Evolutionary conservation across 2,888 invertebrate species (phyloP).

Genomic region (Balanococcus diminutus): DNA sequence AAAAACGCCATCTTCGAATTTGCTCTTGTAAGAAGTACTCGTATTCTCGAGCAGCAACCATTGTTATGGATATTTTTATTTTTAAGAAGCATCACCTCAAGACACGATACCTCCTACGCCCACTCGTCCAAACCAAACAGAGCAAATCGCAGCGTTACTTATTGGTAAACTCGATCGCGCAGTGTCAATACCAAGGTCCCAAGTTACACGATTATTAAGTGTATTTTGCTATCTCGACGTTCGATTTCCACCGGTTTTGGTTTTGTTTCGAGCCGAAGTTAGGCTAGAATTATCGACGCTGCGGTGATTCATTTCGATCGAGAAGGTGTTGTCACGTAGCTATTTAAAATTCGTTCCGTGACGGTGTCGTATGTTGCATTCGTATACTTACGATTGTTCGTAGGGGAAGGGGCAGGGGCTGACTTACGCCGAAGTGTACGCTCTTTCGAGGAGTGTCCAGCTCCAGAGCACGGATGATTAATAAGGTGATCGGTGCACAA

Average conservation of each 20-base stretch:
- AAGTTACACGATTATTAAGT: neutral
- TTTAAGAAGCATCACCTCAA: constrained; percentile 22
- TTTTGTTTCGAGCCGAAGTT: neutral
- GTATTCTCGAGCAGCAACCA: neutral
- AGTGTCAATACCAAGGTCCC: constrained; percentile 37
- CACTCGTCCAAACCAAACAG: neutral
- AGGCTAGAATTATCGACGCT: neutral
- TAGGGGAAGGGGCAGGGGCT: no score
- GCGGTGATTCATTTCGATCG: constrained; percentile 18
- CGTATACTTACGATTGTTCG: neutral
- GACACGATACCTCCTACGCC: constrained; percentile 4
- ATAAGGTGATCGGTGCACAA: neutral
- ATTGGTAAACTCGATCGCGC: neutral
- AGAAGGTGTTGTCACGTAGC: constrained; percentile 11
- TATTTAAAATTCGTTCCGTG: constrained; percentile 31
- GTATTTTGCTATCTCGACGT: neutral
- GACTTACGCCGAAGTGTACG: neutral
- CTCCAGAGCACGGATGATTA: neutral
- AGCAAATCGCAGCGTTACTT: neutral
- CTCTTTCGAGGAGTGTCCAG: constrained; percentile 1
- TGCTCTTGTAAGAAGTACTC: neutral
- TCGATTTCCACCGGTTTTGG: constrained; percentile 15
- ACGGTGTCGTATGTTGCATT: constrained; percentile 14
- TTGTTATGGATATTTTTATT: neutral
- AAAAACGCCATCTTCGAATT: neutral